Evolutionary conservation across 2,888 invertebrate species (phyloP).

Genomic region (Merodon equestris): DNA sequence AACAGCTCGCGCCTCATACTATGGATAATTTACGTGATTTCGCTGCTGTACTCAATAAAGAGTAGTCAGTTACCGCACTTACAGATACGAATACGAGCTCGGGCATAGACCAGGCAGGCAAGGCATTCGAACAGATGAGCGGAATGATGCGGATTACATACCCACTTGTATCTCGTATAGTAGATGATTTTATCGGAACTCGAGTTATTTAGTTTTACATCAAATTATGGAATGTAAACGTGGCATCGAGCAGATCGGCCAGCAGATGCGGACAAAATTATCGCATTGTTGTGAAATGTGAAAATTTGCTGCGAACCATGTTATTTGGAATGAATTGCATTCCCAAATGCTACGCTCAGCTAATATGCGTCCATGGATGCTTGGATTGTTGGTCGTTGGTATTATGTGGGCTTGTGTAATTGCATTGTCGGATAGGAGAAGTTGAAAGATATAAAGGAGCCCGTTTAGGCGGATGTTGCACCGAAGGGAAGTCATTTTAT

Average conservation of each 20-base stretch:
- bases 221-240: slow-evolving; percentile 68
- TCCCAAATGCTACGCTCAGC: background rate
- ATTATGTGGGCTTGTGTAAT: too few relatives aligned
- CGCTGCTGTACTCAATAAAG: slow-evolving; percentile 63
- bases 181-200: slow-evolving; percentile 61
- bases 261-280: slow-evolving; percentile 61
- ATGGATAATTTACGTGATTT: slow-evolving; percentile 67
- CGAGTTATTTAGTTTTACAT: slow-evolving; percentile 64
- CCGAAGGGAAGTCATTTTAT: too few relatives aligned
- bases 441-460: too few relatives aligned
- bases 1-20: slow-evolving; percentile 39
- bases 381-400: too few relatives aligned
- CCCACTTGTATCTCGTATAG: too few relatives aligned
- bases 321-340: slow-evolving; percentile 30
- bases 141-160: background rate
- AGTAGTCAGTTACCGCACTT: slow-evolving; percentile 25
- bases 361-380: background rate
- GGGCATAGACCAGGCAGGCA: background rate
- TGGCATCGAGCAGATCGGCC: slow-evolving; percentile 52
- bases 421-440: too few relatives aligned
- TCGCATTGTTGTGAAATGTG: slow-evolving; percentile 60
- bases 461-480: too few relatives aligned
- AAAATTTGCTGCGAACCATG: slow-evolving; percentile 46
- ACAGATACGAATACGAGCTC: slow-evolving; percentile 1
- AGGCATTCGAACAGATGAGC: too few relatives aligned